Percentiles rank a stretch among this genome's conserved stretches.
These are phyloP conservation scores for Oxyruncus cristatus DNA, from an alignment of 2,113 vertebrate genomes.

Conservation along the genomic window DNA sequence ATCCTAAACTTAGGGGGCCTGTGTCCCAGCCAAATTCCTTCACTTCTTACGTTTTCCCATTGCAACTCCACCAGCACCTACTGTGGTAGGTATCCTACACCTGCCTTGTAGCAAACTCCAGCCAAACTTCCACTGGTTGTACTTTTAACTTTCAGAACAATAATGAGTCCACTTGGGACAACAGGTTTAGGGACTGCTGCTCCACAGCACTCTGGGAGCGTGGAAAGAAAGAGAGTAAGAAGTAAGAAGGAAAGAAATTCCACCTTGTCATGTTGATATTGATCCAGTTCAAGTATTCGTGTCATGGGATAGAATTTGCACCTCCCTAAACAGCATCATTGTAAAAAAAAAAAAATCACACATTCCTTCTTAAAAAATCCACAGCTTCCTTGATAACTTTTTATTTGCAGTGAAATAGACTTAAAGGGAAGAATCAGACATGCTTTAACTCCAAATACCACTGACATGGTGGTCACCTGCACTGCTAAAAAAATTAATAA, in stretches of 20 bases:
- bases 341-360: background rate
- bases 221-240: no score
- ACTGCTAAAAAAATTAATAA: background rate
- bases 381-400: background rate
- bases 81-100: background rate
- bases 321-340: background rate
- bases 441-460: background rate
- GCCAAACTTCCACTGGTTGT: background rate
- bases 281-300: background rate
- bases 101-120: background rate
- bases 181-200: background rate
- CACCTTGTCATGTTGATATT: background rate
- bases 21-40: background rate
- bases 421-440: background rate
- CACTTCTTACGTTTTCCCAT: background rate
- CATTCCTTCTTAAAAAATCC: background rate
- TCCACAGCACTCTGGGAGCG: background rate
- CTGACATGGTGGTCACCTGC: background rate
- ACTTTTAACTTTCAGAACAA: background rate
- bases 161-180: background rate
- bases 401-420: background rate
- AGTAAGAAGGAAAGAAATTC: background rate
- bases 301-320: background rate
- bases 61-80: background rate
- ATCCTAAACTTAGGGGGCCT: background rate